A percentile compares a stretch with the other conserved stretches of the same genome.
Evolutionary conservation across 2,888 invertebrate genomes (phyloP).

Genomic region (Caenorhabditis japonica): DNA sequence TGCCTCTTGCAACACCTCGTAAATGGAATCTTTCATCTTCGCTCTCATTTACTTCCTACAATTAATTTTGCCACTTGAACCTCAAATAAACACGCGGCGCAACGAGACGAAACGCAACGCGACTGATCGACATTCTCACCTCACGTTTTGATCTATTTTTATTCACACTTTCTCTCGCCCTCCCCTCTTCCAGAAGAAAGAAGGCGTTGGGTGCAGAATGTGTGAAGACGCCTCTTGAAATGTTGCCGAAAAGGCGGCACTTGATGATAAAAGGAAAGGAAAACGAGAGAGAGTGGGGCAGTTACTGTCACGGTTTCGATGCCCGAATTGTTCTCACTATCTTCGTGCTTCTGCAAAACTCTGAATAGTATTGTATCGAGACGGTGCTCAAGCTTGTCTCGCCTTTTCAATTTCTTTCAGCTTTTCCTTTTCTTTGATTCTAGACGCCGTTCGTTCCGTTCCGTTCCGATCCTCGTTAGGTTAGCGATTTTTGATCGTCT

Average conservation of each 20-base stretch:
- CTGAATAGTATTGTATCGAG: too few relatives aligned
- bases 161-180: too few relatives aligned
- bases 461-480: conserved; percentile 1
- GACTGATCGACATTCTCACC: conserved; percentile 3
- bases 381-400: background rate
- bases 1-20: too few relatives aligned
- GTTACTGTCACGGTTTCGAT: too few relatives aligned
- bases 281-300: too few relatives aligned
- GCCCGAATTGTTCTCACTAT: too few relatives aligned
- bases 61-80: conserved; percentile 33
- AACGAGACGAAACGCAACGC: too few relatives aligned
- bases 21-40: conserved; percentile 21
- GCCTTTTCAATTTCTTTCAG: background rate
- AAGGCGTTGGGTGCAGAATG: conserved; percentile 17
- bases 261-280: conserved; percentile 49
- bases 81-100: conserved; percentile 7
- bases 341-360: too few relatives aligned
- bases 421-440: background rate
- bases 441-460: conserved; percentile 1
- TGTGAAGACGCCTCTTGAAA: conserved; percentile 44
- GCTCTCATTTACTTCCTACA: conserved; percentile 9
- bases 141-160: conserved; percentile 24
- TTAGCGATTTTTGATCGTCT: conserved; percentile 44
- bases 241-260: conserved; percentile 50
- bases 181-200: conserved; percentile 22